phyloP scores from a whole-genome alignment of 2,888 invertebrate species.

The Tortrix viridana region DNA sequence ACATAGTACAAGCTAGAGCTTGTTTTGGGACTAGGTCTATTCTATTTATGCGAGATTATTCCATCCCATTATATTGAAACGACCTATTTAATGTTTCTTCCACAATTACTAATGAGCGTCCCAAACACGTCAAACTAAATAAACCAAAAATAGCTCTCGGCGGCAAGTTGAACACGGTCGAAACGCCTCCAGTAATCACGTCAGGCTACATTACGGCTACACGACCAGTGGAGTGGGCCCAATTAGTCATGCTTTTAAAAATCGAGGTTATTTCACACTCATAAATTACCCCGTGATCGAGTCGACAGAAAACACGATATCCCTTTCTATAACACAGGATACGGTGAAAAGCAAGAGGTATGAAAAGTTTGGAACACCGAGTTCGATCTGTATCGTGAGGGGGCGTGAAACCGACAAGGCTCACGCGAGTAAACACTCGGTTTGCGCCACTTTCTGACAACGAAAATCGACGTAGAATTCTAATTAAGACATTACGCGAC shows the following conservation, averaged over 20 bases:
- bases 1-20: too few species aligned
- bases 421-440: slow-evolving; percentile 71
- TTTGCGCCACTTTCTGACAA: slow-evolving; percentile 59
- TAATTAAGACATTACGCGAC: slow-evolving; percentile 75
- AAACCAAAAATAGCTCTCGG: slow-evolving; percentile 14
- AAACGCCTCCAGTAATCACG: slow-evolving; percentile 37
- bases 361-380: neutral
- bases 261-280: slow-evolving; percentile 50
- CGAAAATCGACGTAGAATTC: slow-evolving; percentile 72
- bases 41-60: too few species aligned
- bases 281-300: slow-evolving; percentile 24
- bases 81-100: too few species aligned
- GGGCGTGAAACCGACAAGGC: slow-evolving; percentile 57
- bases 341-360: slow-evolving; percentile 13
- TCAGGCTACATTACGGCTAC: slow-evolving; percentile 32
- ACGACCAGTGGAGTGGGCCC: slow-evolving; percentile 46
- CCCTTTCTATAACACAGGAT: slow-evolving; percentile 3
- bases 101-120: slow-evolving; percentile 9
- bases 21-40: too few species aligned
- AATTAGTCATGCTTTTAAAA: slow-evolving; percentile 59
- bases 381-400: slow-evolving; percentile 33
- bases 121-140: slow-evolving; percentile 25
- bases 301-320: slow-evolving; percentile 14
- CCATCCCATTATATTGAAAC: neutral
- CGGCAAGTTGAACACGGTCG: slow-evolving; percentile 26